Conservation (phyloP, 2,113 vertebrate species). For the Petrocephalus zakoni region DNA sequence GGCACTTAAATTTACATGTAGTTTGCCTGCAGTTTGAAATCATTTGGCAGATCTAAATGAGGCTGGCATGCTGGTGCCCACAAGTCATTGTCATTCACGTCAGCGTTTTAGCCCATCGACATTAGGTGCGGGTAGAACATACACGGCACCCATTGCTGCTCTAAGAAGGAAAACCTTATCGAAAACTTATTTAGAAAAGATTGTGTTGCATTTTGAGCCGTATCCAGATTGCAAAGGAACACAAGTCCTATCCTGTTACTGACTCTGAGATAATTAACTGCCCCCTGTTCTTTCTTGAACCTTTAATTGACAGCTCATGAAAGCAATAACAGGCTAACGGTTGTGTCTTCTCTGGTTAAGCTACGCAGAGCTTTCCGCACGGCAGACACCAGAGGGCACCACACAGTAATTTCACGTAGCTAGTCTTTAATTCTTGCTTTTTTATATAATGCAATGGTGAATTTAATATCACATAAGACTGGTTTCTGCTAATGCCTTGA, state of each 20-base stretch:
- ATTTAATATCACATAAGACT: background rate
- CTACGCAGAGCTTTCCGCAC: background rate
- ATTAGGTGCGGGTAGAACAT: background rate
- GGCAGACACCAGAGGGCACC: conserved; percentile 40
- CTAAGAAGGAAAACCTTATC: background rate
- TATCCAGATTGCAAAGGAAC: background rate
- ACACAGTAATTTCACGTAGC: conserved; percentile 26
- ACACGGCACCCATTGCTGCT: background rate
- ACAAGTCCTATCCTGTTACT: background rate
- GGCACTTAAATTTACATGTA: conserved; percentile 39
- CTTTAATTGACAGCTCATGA: conserved; percentile 43
- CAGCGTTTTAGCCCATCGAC: background rate
- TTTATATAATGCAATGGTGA: background rate
- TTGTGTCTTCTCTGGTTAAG: background rate
- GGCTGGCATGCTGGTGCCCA: background rate
- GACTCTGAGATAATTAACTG: conserved; percentile 26
- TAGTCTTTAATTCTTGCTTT: background rate
- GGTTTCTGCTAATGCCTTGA: background rate
- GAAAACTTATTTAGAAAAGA: conserved; percentile 7
- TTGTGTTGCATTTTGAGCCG: background rate
- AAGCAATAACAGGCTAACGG: conserved; percentile 37
- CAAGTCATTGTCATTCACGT: background rate
- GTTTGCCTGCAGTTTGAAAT: conserved; percentile 21
- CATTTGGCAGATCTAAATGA: background rate
- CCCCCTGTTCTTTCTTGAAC: conserved; percentile 27